Evolutionary conservation across 2,888 invertebrate genomes (phyloP), one percentile per base, ranked within the genome.

Genomic region (Lasioglossum oenotherae): DNA sequence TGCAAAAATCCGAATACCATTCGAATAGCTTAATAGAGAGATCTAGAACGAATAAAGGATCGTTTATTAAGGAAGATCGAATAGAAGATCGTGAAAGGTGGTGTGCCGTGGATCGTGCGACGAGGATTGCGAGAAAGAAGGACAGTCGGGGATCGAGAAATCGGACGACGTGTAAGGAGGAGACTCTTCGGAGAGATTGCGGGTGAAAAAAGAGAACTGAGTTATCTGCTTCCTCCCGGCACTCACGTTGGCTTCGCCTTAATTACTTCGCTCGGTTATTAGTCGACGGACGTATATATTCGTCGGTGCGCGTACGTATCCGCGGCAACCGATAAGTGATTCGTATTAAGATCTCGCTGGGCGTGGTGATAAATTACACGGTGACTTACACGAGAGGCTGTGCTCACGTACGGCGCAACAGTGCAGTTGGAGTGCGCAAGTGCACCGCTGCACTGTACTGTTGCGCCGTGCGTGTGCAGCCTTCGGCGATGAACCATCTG

Each of bases 311-410:
- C 80, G 79, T 71, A 44, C 67, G 82, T 78, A 88, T 88, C 64
- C 80, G 57, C 83, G 80, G 83, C 87, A 86, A 90, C 89, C 91
- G 91, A 92, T 92, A 91, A 92, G 91, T 92, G 93, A 92, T 93
- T 93, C 91, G 92, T 92, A 93, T 93, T 93, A 93, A 93, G 93
- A 93, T 93, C 92, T 93, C 91, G 90, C 89, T 87, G 90, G 92
- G 90, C 92, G 92, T 90, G 92, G 91, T 90, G 89, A 93, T 93
- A 93, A 93, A 93, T 93, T 93, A 91, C 90, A 91, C 89, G 88
- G 86, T 87, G 92, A 90, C 92, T 90, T 84, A 90, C 82, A 82
- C 87, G 82, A 73, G 82, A 74, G 74, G 71, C 78, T 69, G 79
- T 69, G 74, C 78, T 81, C 73, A 49, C 60, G 46, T 16, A 16